Conservation (phyloP, 2,888 invertebrate species). For the Drosophila glabriapex region DNA sequence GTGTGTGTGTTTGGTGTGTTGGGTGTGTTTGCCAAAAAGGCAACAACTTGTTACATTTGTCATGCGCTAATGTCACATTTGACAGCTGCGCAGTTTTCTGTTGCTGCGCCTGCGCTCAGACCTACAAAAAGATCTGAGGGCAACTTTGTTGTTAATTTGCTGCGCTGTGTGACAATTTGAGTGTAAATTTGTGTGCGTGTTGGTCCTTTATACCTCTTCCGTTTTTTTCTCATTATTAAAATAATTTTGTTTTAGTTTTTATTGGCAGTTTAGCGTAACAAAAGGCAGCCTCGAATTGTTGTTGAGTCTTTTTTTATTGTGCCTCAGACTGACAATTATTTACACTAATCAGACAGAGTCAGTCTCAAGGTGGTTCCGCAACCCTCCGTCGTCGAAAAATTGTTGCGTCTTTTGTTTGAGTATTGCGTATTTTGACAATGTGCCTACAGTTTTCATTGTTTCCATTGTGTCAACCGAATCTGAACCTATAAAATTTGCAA, state of each 20-base stretch:
- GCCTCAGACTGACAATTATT: constrained; percentile 71
- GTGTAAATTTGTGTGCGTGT: constrained; percentile 38
- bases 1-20: constrained; percentile 22
- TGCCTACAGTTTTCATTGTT: constrained; percentile 63
- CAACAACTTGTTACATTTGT: constrained; percentile 83
- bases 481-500: constrained; percentile 78
- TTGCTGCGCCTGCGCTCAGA: constrained; percentile 43
- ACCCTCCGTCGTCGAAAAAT: constrained; percentile 50
- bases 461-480: constrained; percentile 48
- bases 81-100: constrained; percentile 73
- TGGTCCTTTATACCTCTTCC: not conserved
- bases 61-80: constrained; percentile 82
- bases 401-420: constrained; percentile 40
- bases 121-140: constrained; percentile 36
- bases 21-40: constrained; percentile 57
- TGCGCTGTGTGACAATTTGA: constrained; percentile 74
- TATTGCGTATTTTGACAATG: constrained; percentile 81
- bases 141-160: constrained; percentile 78
- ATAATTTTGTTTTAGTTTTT: constrained; percentile 79
- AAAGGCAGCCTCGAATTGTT: constrained; percentile 40
- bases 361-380: constrained; percentile 38
- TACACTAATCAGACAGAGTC: constrained; percentile 75
- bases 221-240: constrained; percentile 61
- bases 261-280: constrained; percentile 80
- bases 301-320: constrained; percentile 65